phyloP scores from a whole-genome alignment of 2,113 vertebrate genomes.

The Zosterops lateralis region DNA sequence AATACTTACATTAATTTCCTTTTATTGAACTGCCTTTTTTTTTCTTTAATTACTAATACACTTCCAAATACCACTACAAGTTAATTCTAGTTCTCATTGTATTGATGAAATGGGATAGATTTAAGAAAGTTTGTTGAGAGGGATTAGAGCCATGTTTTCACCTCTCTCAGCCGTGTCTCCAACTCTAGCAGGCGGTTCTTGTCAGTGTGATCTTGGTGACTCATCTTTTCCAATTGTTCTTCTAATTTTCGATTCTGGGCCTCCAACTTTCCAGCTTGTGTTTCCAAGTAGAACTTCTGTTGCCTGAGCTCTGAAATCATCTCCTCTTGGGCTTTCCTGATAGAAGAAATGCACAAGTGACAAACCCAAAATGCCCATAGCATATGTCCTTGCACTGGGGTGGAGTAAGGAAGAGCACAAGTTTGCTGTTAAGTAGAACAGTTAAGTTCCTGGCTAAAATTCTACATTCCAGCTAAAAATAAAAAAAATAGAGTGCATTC shows the following conservation, averaged over 20 bases:
- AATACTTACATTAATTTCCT: background rate
- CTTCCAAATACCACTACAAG: background rate
- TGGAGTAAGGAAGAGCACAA: background rate
- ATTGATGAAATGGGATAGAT: background rate
- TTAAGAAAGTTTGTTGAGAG: background rate
- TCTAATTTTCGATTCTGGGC: constrained; percentile 97
- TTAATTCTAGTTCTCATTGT: background rate
- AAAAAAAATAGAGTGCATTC: background rate
- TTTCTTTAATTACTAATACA: background rate
- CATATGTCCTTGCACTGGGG: background rate
- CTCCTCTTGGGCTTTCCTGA: constrained; percentile 98
- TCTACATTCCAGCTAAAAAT: background rate
- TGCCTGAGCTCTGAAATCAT: constrained; percentile 99
- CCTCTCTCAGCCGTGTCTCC: constrained; percentile 92
- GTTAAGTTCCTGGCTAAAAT: background rate
- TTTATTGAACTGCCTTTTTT: background rate
- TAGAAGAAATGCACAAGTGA: constrained; percentile 37
- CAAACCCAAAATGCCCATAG: background rate
- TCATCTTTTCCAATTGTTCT: constrained; percentile 96
- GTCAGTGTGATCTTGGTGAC: constrained; percentile 92
- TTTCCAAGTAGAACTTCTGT: constrained; percentile 98
- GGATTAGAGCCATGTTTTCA: constrained; percentile 52
- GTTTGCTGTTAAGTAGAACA: background rate
- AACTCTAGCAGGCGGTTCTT: constrained; percentile 89
- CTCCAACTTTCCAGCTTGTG: constrained; percentile 95